These are phyloP conservation scores for Pasiphila rectangulata DNA, from an alignment of 2,888 invertebrate genomes.

Conservation along the genomic window DNA sequence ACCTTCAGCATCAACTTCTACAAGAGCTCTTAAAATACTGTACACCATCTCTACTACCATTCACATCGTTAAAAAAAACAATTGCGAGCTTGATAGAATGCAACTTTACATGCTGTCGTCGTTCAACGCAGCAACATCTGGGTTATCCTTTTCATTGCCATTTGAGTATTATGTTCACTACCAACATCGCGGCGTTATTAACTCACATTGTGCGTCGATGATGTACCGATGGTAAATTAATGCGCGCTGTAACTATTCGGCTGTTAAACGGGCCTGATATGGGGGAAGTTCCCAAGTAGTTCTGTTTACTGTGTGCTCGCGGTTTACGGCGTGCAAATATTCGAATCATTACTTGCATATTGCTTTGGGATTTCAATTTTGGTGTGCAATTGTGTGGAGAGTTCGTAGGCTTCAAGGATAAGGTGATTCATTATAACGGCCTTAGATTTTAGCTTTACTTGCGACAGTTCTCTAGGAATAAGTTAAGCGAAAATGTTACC, in stretches of 20 bases:
- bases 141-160: slow-evolving; percentile 14
- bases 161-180: too few species aligned
- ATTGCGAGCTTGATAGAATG: too few species aligned
- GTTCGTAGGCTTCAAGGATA: neutral
- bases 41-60: too few species aligned
- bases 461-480: too few species aligned
- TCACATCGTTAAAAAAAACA: too few species aligned
- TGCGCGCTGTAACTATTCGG: slow-evolving; percentile 34
- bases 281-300: slow-evolving; percentile 24
- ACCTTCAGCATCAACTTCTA: too few species aligned
- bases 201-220: slow-evolving; percentile 48
- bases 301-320: slow-evolving; percentile 14
- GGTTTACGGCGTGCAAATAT: slow-evolving; percentile 23
- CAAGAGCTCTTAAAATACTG: too few species aligned
- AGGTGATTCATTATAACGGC: neutral
- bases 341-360: slow-evolving; percentile 11
- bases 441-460: too few species aligned
- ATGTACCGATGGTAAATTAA: slow-evolving; percentile 46
- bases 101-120: too few species aligned
- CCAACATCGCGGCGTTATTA: slow-evolving; percentile 43
- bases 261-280: slow-evolving; percentile 31
- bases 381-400: neutral
- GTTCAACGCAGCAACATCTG: too few species aligned
- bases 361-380: slow-evolving; percentile 4
- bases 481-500: too few species aligned